Evolutionary conservation across 2,888 invertebrate species (phyloP).

Genomic region (Cryptus armator): DNA sequence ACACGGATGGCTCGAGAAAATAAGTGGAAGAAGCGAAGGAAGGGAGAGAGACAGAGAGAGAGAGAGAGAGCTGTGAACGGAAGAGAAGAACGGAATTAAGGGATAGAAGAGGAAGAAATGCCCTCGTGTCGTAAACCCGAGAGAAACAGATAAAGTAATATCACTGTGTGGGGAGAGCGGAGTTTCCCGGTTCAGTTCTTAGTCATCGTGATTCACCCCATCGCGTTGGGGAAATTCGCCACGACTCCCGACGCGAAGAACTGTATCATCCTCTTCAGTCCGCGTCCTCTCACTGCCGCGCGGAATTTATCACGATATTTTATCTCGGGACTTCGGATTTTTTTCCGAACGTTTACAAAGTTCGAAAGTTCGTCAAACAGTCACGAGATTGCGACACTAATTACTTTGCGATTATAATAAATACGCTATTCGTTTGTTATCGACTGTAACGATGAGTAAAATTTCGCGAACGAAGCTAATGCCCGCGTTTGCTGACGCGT

Average conservation of each 20-base stretch:
- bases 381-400: too few relatives aligned
- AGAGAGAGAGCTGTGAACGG: slow-evolving; percentile 6
- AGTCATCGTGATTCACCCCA: slow-evolving; percentile 67
- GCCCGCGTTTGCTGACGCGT: too few relatives aligned
- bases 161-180: not conserved
- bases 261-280: not conserved
- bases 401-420: too few relatives aligned
- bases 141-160: slow-evolving; percentile 1
- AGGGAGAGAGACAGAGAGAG: not conserved
- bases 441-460: too few relatives aligned
- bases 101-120: slow-evolving; percentile 1
- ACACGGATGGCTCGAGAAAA: slow-evolving; percentile 8
- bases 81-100: slow-evolving; percentile 12
- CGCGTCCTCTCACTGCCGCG: not conserved
- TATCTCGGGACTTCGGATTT: not conserved
- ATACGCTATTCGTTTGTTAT: too few relatives aligned
- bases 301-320: not conserved
- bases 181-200: slow-evolving; percentile 46
- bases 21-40: slow-evolving; percentile 10
- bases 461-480: too few relatives aligned
- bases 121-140: not conserved
- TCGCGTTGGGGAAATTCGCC: slow-evolving; percentile 4
- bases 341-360: not conserved
- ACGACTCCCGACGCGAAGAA: not conserved
- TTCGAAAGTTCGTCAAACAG: not conserved